Conservation (phyloP, 2,113 vertebrate species). For the Chloroceryle aenea region DNA sequence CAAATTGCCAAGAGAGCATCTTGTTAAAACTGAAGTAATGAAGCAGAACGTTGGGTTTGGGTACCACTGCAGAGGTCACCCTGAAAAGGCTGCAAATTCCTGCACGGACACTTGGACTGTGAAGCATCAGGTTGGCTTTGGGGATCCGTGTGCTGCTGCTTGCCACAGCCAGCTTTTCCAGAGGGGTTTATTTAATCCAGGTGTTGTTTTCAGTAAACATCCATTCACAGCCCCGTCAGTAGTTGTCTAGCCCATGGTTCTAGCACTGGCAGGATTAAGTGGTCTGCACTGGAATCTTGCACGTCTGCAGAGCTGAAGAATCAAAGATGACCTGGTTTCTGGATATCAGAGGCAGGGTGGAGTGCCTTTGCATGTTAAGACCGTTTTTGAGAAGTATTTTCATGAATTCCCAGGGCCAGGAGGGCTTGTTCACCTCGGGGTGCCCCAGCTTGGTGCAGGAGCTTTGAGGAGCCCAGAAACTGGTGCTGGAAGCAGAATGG, state of each 20-base stretch:
- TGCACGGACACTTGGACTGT: fast-evolving
- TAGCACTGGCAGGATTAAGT: not conserved
- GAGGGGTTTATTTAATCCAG: not conserved
- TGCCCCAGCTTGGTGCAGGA: fast-evolving
- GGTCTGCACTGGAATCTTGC: not conserved
- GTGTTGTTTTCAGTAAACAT: not conserved
- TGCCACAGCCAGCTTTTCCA: not conserved
- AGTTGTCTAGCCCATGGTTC: not conserved
- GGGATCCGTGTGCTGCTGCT: fast-evolving
- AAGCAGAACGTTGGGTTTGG: not conserved
- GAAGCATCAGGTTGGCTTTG: not conserved
- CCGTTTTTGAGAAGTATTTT: not conserved
- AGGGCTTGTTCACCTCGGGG: not conserved
- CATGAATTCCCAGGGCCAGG: not conserved
- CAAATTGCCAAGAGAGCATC: not conserved
- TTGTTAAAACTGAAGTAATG: too few species aligned
- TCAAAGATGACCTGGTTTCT: not conserved
- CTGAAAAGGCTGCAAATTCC: fast-evolving
- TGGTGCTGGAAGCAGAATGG: not conserved
- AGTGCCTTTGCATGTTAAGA: not conserved
- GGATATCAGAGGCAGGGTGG: not conserved
- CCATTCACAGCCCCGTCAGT: not conserved
- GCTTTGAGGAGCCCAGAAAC: not conserved
- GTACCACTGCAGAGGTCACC: fast-evolving
- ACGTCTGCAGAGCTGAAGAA: not conserved